Evolutionary conservation across 2,113 vertebrate genomes (phyloP), one percentile per base, ranked within the genome.

Genomic region (Chinchilla lanigera): DNA sequence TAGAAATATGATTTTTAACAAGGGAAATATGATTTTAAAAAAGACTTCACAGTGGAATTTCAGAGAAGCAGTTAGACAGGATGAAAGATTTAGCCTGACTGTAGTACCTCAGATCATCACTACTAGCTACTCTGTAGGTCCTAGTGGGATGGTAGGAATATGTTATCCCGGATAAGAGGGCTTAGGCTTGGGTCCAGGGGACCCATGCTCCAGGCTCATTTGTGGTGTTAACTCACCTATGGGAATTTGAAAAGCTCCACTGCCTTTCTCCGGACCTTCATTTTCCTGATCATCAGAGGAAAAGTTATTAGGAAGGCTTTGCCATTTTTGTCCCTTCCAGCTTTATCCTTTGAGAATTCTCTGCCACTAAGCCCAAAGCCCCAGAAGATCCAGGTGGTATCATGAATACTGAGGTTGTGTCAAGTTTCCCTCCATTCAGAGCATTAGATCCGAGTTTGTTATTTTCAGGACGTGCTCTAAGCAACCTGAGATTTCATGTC

Each of bases 381-480:
- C 28, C 81, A 20, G 78, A 69, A 89, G 61, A 84, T 30, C 24
- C 84, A 54, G 65, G 80, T 44, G 20, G 20, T 10, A 1, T 52
- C 17, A 13, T 11, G 22, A 28, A 22, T 3, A 47, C 14, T 0
- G 13, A 90, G 81, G 14, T 71, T 35, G 69, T 90, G 22, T 41
- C 58, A 90, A 16, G 35, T 97, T 47, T 77, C n/a, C 12, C 0
- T 19, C 41, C 7, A 44, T 35, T 63, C 61, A 96, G 83, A 38
- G 63, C 30, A 81, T 87, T 63, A 93, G 86, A 94, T 24, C 65
- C 80, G 94, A 98, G 86, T 0, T 7, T 73, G 84, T 94, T 94
- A 78, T 98, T 95, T 89, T 89, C 20, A 0, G 90, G 94, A 89
- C 71, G 60, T 80, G 63, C 28, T 97, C 78, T 88, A 93, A 96